Base-by-base conservation (phyloP, 2,113 vertebrate species). In the Taxidea taxus region DNA sequence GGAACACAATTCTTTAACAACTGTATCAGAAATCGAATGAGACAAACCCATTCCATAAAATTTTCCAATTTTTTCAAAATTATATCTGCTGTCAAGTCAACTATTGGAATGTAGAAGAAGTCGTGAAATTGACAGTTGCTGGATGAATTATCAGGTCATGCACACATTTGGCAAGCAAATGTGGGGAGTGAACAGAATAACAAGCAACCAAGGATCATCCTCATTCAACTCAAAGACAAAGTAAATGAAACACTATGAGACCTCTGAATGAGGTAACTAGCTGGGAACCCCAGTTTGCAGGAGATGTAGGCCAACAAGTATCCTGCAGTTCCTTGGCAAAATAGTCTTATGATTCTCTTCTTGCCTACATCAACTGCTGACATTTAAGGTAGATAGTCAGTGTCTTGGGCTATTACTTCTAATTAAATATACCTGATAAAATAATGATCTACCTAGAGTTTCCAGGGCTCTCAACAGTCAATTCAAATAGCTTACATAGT, bases 11-110 rank as follows among this genome's bases (percentile, higher is more conserved):
- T 81, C 94, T 86, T 97, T 91, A 98, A 95, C 75, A 81, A n/a
- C 47, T 96, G 58, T 93, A 80, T 94, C 31, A 27, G 78, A 92
- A 68, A 37, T 47, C 56, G 88, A 97, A 98, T 13, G 86, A 78
- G 97, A 97, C 83, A 98, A 96, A 92, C 64, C n/a, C 75, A 96
- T 94, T 97, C 89, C 97, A 75, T n/a, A 66, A 44, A 60, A 37
- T 94, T 96, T 96, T 95, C 90, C 97, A 96, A 95, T 96, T 97
- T 84, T 60, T 81, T 90, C 81, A 94, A 95, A 98, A 98, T 95
- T 93, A 87, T n/a, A 96, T 93, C 75, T 95, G 87, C 95, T 96
- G 96, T 97, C 96, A 97, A 80, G 66, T 94, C 95, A 89, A 85
- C 81, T 96, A 56, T 23, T 29, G 27, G 94, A 51, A 92, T 72